Conservation (phyloP, 1,140 invertebrate species). For the Drosophila virilis region DNA sequence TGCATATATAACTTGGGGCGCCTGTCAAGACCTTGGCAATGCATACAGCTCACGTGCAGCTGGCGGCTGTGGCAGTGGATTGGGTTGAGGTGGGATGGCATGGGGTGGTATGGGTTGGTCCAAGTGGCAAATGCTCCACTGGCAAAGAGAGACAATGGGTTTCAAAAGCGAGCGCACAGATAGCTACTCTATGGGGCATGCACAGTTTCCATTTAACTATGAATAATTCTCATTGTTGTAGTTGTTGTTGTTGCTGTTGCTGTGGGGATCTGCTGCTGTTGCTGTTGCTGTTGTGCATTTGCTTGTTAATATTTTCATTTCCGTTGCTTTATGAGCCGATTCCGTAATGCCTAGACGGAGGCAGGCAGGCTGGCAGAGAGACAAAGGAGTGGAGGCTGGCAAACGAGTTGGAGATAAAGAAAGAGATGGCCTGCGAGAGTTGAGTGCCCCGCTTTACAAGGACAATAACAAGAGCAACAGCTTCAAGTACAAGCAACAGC, state of each 20-base stretch:
- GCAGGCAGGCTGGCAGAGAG: background rate
- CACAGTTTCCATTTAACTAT: constrained; percentile 79
- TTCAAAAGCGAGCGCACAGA: constrained; percentile 26
- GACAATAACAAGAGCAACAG: constrained; percentile 75
- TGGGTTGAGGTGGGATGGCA: background rate
- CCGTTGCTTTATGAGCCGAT: constrained; percentile 80
- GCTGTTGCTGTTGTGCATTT: constrained; percentile 65
- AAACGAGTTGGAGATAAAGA: background rate
- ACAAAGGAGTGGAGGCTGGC: constrained; percentile 11
- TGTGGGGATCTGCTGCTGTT: constrained; percentile 13
- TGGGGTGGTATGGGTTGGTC: background rate
- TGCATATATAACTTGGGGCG: constrained; percentile 23
- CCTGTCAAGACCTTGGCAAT: constrained; percentile 40
- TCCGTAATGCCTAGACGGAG: constrained; percentile 64
- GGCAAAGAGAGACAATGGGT: constrained; percentile 48
- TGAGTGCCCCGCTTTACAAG: constrained; percentile 68
- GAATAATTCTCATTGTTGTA: constrained; percentile 67
- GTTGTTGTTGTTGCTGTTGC: constrained; percentile 20
- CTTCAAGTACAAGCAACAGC: constrained; percentile 53
- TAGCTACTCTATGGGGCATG: constrained; percentile 69
- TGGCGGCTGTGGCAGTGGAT: background rate
- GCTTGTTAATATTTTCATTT: constrained; percentile 84
- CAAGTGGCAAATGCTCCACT: constrained; percentile 6
- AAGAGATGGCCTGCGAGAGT: constrained; percentile 41
- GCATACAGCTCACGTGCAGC: constrained; percentile 21